Evolutionary conservation across 2,113 vertebrate species (phyloP).

Genomic region (Melanocharis versteri): DNA sequence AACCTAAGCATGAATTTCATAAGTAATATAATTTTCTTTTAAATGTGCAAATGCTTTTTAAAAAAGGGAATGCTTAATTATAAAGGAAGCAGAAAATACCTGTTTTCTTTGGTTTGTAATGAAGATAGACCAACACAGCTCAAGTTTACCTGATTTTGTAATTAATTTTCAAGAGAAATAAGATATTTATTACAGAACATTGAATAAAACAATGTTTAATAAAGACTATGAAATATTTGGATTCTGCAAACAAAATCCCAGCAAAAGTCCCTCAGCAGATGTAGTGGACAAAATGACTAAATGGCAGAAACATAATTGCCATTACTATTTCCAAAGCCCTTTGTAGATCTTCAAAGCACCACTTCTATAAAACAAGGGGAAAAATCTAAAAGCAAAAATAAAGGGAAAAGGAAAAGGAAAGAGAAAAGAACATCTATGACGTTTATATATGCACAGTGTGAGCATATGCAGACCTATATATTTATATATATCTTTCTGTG

Average conservation of each 20-base stretch:
- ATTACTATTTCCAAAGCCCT: background rate
- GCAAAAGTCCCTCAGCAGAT: background rate
- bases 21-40: background rate
- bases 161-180: background rate
- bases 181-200: background rate
- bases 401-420: background rate
- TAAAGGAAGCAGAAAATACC: background rate
- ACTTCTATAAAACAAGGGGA: background rate
- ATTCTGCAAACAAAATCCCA: background rate
- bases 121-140: background rate
- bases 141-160: background rate
- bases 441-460: background rate
- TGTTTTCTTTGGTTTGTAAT: background rate
- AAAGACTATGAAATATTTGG: background rate
- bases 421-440: background rate
- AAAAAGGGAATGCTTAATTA: background rate
- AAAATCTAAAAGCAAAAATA: background rate
- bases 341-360: background rate
- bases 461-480: background rate
- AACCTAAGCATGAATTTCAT: background rate
- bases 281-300: background rate
- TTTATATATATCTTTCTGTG: background rate
- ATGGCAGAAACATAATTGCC: background rate
- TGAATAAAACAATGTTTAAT: background rate
- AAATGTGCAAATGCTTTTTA: rapidly evolving